phyloP scores from a whole-genome alignment of 2,797 vertebrate genomes.

The Chromis chromis region DNA sequence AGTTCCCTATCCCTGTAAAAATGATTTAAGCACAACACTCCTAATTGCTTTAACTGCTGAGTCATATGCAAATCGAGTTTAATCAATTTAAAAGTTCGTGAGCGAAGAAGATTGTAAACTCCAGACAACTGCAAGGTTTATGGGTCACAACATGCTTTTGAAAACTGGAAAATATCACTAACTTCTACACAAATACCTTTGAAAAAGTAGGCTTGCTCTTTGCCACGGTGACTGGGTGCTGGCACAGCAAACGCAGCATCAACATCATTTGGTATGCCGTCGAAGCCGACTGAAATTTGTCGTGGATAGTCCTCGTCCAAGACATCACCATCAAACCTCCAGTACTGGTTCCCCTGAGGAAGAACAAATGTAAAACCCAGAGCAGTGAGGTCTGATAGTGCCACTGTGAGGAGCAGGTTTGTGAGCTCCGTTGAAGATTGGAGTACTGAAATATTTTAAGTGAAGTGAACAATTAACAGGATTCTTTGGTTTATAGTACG shows the following conservation, averaged over 20 bases:
- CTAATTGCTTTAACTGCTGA: too few species aligned
- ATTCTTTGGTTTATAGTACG: not conserved
- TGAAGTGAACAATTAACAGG: not conserved
- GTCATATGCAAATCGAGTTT: too few species aligned
- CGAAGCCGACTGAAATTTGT: constrained; percentile 89
- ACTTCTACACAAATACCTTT: constrained; percentile 84
- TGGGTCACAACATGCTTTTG: not conserved
- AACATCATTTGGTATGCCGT: constrained; percentile 84
- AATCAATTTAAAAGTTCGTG: not conserved
- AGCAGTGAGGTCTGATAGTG: not conserved
- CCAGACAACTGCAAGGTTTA: not conserved
- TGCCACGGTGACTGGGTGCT: constrained; percentile 84
- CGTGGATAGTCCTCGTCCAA: constrained; percentile 89
- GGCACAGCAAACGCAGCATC: constrained; percentile 91
- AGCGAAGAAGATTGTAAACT: not conserved
- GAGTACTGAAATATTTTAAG: not conserved
- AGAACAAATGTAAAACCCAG: not conserved
- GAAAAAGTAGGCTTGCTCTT: constrained; percentile 94
- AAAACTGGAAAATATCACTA: not conserved
- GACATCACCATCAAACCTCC: constrained; percentile 91
- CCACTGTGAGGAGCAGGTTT: not conserved
- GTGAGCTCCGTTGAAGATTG: not conserved
- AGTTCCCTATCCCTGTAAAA: too few species aligned
- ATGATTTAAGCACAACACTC: too few species aligned
- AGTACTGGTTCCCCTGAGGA: constrained; percentile 89